A percentile compares a stretch with the other conserved stretches of the same genome.
Evolutionary conservation across 2,113 vertebrate genomes (phyloP).

Genomic region (Heliornis fulica): DNA sequence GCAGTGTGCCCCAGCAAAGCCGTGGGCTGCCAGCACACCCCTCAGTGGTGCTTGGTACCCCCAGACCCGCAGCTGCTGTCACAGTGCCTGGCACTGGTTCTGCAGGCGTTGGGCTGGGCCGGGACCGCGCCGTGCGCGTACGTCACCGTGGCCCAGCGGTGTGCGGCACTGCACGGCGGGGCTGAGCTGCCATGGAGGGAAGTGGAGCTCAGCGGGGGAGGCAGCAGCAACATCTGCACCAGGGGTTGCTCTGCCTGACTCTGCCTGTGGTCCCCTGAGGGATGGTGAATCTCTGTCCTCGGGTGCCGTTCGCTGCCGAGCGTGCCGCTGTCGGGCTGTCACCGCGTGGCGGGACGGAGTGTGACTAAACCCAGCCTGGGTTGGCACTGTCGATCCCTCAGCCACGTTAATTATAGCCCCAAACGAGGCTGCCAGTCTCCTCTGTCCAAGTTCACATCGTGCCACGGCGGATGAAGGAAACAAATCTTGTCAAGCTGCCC

Average conservation of each 20-base stretch:
- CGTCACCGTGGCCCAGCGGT: rapidly evolving
- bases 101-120: rapidly evolving
- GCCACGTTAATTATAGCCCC: not conserved
- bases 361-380: not conserved
- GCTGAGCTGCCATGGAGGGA: not conserved
- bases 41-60: not conserved
- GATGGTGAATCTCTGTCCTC: not conserved
- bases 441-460: not conserved
- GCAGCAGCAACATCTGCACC: rapidly evolving
- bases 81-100: too few relatives aligned
- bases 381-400: not conserved
- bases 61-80: rapidly evolving
- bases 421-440: not conserved
- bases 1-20: not conserved
- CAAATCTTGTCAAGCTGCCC: rapidly evolving
- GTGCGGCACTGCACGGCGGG: rapidly evolving
- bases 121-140: rapidly evolving
- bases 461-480: too few relatives aligned
- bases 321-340: not conserved
- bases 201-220: rapidly evolving
- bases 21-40: not conserved
- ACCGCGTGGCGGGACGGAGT: not conserved
- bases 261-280: too few relatives aligned
- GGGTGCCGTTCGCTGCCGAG: not conserved
- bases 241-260: rapidly evolving